Base-by-base conservation (phyloP, 2,797 vertebrate genomes). In the Carduelis carduelis region DNA sequence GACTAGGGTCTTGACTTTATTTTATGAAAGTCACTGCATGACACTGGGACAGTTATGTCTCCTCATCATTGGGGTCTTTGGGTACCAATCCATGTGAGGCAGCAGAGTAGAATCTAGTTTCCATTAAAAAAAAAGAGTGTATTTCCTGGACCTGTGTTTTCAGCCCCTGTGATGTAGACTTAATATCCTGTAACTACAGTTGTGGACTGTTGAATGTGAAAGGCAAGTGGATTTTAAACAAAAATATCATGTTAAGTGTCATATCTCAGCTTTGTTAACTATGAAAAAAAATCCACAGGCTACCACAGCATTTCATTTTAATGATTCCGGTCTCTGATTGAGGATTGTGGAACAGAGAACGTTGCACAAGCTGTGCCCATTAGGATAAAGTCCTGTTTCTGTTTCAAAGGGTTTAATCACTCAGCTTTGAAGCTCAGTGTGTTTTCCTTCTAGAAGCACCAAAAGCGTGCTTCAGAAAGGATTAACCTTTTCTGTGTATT, bases 401-500 rank as follows among this genome's bases (percentile, higher is more conserved):
- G 16, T 96, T 94, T 95, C 44, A 56, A 64, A 69, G 41, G 16
- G 32, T 89, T 94, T 88, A 91, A 91, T 92, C 70, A 56, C 39
- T 60, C 18, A 55, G 27, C 66, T 83, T 72, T 76, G 47, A 95
- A 90, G 81, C 88, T 80, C 55, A 52, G 52, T 81, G 57, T 90
- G 46, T 93, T 96, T 94, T 91, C 83, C 39, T 96, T 87, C 64
- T 64, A 61, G 75, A 91, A 89, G 65, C 69, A 93, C 55, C 57
- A 89, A 85, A 95, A 89, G 39, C 28, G 8, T 71, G 35, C 61
- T 65, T 12, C 6, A 61, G 34, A 92, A 95, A 90, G 86, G 60
- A 93, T 96, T 96, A 94, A 94, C 84, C 74, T 95, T 93, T 96
- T 91, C 50, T 83, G 26, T 93, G 34, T 78, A 26, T 93, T 78